phyloP scores from a whole-genome alignment of 2,797 vertebrate genomes.

The Gephyroberyx darwinii region DNA sequence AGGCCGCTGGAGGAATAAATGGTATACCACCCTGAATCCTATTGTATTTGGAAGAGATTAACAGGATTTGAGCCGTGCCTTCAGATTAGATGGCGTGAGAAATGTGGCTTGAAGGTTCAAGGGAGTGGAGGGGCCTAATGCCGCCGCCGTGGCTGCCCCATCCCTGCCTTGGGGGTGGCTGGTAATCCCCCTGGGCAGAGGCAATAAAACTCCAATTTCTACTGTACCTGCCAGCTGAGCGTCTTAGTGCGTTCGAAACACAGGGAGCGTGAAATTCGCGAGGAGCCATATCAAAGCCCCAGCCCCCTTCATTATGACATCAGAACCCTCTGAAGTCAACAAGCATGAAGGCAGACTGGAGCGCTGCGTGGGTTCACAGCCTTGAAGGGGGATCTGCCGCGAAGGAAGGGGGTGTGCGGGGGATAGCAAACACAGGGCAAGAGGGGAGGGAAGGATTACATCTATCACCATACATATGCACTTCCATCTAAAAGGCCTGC shows the following conservation, averaged over 20 bases:
- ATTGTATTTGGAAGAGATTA: slow-evolving; percentile 78
- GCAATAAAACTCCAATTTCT: slow-evolving; percentile 85
- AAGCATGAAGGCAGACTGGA: slow-evolving; percentile 81
- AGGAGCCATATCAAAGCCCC: slow-evolving; percentile 80
- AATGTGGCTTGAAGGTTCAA: slow-evolving; percentile 71
- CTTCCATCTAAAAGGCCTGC: slow-evolving; percentile 68
- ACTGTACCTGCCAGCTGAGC: slow-evolving; percentile 85
- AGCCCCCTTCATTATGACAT: slow-evolving; percentile 80
- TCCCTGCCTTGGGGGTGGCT: slow-evolving; percentile 63
- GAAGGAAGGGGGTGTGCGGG: slow-evolving; percentile 55
- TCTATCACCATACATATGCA: slow-evolving; percentile 74
- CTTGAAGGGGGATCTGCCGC: slow-evolving; percentile 72
- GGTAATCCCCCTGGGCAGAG: slow-evolving; percentile 72
- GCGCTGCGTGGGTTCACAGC: slow-evolving; percentile 74
- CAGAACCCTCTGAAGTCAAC: slow-evolving; percentile 85
- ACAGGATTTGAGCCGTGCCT: slow-evolving; percentile 70
- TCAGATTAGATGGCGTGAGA: slow-evolving; percentile 82
- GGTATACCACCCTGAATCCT: slow-evolving; percentile 61
- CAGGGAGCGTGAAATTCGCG: slow-evolving; percentile 83
- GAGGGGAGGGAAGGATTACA: slow-evolving; percentile 72
- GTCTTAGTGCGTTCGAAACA: slow-evolving; percentile 71
- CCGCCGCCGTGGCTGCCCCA: slow-evolving; percentile 48
- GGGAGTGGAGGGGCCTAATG: slow-evolving; percentile 52
- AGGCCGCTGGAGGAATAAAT: slow-evolving; percentile 62
- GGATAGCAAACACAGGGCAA: slow-evolving; percentile 62